Evolutionary conservation across 2,113 vertebrate genomes (phyloP).

Genomic region (Tor tambroides): DNA sequence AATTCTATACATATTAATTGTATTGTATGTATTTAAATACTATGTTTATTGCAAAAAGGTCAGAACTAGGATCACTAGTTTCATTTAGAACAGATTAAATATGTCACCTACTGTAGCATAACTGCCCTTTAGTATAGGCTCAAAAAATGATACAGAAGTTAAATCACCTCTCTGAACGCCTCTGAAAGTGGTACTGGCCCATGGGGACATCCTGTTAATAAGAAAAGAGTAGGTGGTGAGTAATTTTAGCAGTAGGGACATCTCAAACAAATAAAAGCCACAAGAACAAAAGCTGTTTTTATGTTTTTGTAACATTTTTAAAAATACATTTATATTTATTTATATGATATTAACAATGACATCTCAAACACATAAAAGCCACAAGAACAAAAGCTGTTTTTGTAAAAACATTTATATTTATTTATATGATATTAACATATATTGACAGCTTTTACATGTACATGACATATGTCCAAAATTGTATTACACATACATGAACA

Average conservation of each 20-base stretch:
- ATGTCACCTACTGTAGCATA: neutral
- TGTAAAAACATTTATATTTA: too few species aligned
- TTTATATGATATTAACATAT: too few species aligned
- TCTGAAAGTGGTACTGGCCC: constrained; percentile 95
- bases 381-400: too few species aligned
- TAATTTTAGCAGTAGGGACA: neutral
- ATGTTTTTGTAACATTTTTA: too few species aligned
- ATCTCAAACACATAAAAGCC: too few species aligned
- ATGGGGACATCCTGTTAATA: constrained; percentile 87
- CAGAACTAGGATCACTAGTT: neutral
- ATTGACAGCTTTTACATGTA: too few species aligned
- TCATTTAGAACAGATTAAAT: neutral
- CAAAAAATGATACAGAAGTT: constrained; percentile 60
- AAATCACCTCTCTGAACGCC: constrained; percentile 89
- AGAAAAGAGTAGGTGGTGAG: constrained; percentile 1
- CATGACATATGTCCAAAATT: too few species aligned
- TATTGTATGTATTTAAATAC: neutral
- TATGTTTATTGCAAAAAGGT: too few species aligned
- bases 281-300: neutral
- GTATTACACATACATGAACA: too few species aligned
- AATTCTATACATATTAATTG: neutral
- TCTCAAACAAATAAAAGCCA: neutral
- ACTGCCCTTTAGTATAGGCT: neutral
- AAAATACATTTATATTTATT: too few species aligned
- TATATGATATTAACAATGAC: too few species aligned